Percentiles rank a stretch among this genome's conserved stretches.
These are phyloP conservation scores for Tichodroma muraria DNA, from an alignment of 2,113 vertebrate species.

Conservation along the genomic window DNA sequence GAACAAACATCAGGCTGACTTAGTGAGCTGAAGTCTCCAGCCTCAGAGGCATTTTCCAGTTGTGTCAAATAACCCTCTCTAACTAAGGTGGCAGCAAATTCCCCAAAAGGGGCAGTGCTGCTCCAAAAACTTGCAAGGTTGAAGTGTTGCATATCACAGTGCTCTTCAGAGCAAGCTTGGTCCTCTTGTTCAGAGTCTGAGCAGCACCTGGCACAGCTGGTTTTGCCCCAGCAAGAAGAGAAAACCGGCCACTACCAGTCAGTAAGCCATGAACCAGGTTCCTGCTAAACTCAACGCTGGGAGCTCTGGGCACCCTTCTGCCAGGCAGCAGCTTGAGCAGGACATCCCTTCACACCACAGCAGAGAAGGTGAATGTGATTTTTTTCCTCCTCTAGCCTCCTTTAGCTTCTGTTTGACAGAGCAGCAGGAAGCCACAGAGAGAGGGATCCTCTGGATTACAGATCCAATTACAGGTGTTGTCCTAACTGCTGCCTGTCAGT, in stretches of 20 bases:
- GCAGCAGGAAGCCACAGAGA: background rate
- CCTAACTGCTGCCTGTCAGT: background rate
- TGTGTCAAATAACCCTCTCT: background rate
- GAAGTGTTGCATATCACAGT: background rate
- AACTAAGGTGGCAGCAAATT: rapidly evolving
- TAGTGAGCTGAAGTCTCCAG: background rate
- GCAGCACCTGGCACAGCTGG: background rate
- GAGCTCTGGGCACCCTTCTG: background rate
- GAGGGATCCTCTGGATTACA: background rate
- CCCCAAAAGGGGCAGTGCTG: background rate
- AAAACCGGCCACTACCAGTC: background rate
- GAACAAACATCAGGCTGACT: background rate
- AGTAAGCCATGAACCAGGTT: background rate
- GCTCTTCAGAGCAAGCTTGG: background rate
- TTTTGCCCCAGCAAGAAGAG: background rate
- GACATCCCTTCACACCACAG: background rate
- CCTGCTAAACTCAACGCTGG: background rate
- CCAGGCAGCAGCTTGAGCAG: background rate
- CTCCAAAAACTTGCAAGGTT: background rate
- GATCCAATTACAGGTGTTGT: background rate
- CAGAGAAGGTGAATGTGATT: background rate
- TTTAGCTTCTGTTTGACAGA: background rate
- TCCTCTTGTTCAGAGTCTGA: background rate
- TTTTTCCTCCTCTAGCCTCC: background rate
- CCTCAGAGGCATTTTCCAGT: background rate